Base-by-base conservation (phyloP, 2,113 vertebrate genomes). In the Hemibagrus wyckioides region DNA sequence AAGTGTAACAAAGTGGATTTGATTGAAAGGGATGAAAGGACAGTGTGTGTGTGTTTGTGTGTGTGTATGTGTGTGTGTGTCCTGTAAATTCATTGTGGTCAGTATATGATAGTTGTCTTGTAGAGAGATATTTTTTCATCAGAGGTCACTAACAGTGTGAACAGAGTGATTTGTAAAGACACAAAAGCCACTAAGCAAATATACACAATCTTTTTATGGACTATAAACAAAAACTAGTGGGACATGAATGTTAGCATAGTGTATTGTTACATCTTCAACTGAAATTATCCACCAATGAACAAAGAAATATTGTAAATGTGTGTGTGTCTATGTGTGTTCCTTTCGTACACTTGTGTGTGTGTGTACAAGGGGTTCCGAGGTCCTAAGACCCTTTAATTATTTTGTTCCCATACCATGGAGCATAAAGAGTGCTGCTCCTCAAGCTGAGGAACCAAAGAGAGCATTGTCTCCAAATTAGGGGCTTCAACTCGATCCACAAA, bases 401-500 rank as follows among this genome's bases (percentile, higher is more conserved):
- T 33, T 19, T 54, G 33, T 85, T 85, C 83, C 44, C 71, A 44
- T 85, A 36, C 75, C 39, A 69, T 41, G 61, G 44, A 41, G 73
- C 36, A 83, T 83, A 71, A 83, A 86, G 85, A 41, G 21, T 33
- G n/a, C 85, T 80, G 41, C 79, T 76, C 52, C 57, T 67, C 19
- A n/a, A 82, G 63, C 81, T 28, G 61, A 79, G 69, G 61, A 41
- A 88, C 86, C 44, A 88, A 84, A 86, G 76, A 84, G 67, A 4
- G 36, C 84, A 86, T 90, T 90, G 90, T 90, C 77, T 87, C n/a
- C 28, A 69, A 80, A 85, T 85, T 76, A 90, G 8, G 39, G 44
- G 69, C 85, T 86, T 61, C 76, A 86, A 48, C 63, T 73, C 14
- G 19, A 33, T 81, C n/a, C 11, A 83, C 65, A 52, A 88, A 88